Percentiles rank a stretch among this genome's conserved stretches.
These are phyloP conservation scores for Xestobium rufovillosum DNA, from an alignment of 2,888 invertebrate species.

Conservation along the genomic window DNA sequence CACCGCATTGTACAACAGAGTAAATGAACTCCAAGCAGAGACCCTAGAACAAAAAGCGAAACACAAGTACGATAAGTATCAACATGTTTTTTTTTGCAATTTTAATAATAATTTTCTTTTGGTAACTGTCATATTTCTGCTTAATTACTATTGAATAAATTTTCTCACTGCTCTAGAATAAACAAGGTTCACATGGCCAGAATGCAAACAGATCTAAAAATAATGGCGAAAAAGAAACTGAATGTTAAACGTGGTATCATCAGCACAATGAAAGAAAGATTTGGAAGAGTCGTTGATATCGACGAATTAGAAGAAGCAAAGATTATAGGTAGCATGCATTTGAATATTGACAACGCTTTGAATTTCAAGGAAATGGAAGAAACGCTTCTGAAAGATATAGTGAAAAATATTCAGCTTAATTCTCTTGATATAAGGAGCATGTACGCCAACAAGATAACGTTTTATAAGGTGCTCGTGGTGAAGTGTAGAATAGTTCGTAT, in stretches of 20 bases:
- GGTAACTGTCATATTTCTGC: no score
- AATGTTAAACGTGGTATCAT: constrained; percentile 49
- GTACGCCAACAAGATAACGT: constrained; percentile 43
- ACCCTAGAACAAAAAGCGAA: constrained; percentile 53
- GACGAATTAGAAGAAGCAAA: constrained; percentile 49
- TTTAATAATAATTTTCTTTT: no score
- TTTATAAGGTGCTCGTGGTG: constrained; percentile 41
- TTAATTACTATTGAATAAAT: constrained; percentile 1
- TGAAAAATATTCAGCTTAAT: constrained; percentile 49
- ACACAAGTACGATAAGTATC: constrained; percentile 49
- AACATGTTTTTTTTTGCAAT: background rate
- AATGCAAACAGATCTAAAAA: constrained; percentile 61
- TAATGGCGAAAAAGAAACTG: constrained; percentile 55
- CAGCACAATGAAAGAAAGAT: constrained; percentile 49
- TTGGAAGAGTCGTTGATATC: constrained; percentile 49
- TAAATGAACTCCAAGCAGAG: constrained; percentile 58
- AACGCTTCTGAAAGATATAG: constrained; percentile 47
- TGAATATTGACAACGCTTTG: constrained; percentile 47
- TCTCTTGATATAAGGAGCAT: constrained; percentile 42
- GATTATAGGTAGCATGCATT: constrained; percentile 44
- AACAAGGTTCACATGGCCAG: constrained; percentile 61
- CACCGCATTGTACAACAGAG: constrained; percentile 52
- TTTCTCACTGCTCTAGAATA: constrained; percentile 45
- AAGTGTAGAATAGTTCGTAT: no score
- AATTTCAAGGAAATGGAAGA: constrained; percentile 51